These are phyloP conservation scores for Ceuthmochares aereus DNA, from an alignment of 2,113 vertebrate genomes.

Conservation along the genomic window DNA sequence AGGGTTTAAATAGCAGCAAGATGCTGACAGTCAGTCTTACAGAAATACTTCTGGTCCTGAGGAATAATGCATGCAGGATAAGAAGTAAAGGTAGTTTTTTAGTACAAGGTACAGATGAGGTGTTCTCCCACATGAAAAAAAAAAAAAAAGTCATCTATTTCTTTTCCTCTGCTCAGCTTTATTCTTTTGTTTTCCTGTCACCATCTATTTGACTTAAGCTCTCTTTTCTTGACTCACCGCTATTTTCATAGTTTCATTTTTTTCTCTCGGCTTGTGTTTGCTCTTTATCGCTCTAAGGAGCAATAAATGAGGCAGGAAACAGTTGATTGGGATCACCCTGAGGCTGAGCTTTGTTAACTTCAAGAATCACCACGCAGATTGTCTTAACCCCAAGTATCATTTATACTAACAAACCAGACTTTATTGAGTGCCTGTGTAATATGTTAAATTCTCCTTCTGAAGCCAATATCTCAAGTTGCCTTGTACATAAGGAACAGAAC, in stretches of 20 bases:
- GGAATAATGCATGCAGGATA: neutral
- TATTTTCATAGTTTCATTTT: neutral
- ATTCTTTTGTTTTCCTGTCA: neutral
- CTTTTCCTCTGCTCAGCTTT: neutral
- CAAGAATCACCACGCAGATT: neutral
- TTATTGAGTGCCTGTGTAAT: neutral
- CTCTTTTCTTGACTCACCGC: neutral
- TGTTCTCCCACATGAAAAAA: neutral
- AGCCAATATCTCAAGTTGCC: neutral
- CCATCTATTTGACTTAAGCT: neutral
- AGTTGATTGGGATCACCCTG: neutral
- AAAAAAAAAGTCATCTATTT: neutral
- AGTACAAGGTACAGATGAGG: neutral
- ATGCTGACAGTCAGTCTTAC: neutral
- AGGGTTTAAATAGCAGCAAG: neutral
- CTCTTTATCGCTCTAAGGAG: neutral
- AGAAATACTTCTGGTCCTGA: neutral
- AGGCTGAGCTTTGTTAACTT: neutral
- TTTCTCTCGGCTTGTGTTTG: neutral
- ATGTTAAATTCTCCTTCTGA: neutral
- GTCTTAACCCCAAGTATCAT: neutral
- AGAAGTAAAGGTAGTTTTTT: neutral
- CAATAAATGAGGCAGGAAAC: neutral
- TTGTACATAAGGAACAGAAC: neutral
- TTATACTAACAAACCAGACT: neutral